Evolutionary conservation across 2,113 vertebrate species (phyloP).

Genomic region (Serilophus lunatus): DNA sequence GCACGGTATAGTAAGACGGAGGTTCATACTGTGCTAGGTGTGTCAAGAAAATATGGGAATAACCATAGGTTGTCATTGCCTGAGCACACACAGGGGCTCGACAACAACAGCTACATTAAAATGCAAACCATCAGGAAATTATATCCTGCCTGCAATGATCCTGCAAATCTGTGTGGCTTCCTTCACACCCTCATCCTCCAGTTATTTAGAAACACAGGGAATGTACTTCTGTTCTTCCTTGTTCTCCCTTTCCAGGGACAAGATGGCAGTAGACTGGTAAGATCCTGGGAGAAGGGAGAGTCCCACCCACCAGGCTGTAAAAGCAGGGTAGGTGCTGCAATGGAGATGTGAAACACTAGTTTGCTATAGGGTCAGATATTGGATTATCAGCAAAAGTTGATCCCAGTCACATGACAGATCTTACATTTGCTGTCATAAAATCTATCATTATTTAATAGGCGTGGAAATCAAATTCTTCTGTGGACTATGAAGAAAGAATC

Average conservation of each 20-base stretch:
- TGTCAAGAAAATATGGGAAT: neutral
- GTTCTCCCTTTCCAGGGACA: accelerated
- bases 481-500: constrained; percentile 19
- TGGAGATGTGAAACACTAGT: neutral
- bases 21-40: accelerated
- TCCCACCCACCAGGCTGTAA: neutral
- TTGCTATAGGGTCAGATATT: constrained; percentile 11
- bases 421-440: constrained; percentile 66
- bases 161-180: neutral
- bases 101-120: neutral
- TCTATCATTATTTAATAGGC: constrained; percentile 64
- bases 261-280: neutral
- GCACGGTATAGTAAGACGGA: accelerated
- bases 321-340: neutral
- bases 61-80: neutral
- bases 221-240: neutral
- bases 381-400: constrained; percentile 49
- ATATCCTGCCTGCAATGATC: neutral
- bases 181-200: neutral
- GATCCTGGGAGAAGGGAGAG: neutral
- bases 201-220: accelerated
- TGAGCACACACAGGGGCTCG: accelerated
- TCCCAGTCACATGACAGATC: neutral
- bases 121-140: neutral
- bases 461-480: constrained; percentile 51